Evolutionary conservation across 2,888 invertebrate species (phyloP).

Genomic region (Microplitis deprimator): DNA sequence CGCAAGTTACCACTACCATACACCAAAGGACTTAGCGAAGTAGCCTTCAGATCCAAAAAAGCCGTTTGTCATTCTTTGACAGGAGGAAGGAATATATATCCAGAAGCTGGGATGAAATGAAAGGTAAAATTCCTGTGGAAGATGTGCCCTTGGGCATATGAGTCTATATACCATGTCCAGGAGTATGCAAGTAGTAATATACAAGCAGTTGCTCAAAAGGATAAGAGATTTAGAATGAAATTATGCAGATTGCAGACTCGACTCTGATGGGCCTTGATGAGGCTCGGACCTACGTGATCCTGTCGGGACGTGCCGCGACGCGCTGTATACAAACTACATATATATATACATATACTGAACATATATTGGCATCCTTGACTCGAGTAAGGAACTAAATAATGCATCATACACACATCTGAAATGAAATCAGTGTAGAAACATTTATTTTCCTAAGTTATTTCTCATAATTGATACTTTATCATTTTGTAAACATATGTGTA

Average conservation of each 20-base stretch:
- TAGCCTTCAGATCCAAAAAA: slow-evolving; percentile 16
- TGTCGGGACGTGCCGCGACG: slow-evolving; percentile 57
- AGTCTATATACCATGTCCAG: slow-evolving; percentile 13
- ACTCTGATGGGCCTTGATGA: slow-evolving; percentile 66
- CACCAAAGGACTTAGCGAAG: neutral
- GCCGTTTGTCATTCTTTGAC: slow-evolving; percentile 30
- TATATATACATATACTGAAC: neutral
- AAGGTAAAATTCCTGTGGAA: slow-evolving; percentile 30
- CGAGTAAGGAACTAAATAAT: slow-evolving; percentile 3
- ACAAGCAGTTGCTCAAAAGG: slow-evolving; percentile 50
- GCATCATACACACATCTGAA: neutral
- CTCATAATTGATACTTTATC: neutral
- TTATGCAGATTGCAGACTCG: slow-evolving; percentile 71
- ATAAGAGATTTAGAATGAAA: slow-evolving; percentile 64
- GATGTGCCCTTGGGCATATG: slow-evolving; percentile 20
- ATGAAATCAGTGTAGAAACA: neutral
- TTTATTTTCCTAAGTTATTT: neutral
- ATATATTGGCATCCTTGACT: slow-evolving; percentile 31
- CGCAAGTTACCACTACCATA: neutral
- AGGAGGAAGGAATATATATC: slow-evolving; percentile 15
- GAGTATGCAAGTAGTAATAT: slow-evolving; percentile 14
- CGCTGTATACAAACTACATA: neutral
- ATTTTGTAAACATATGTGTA: neutral
- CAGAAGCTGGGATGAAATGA: slow-evolving; percentile 35
- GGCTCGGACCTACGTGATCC: slow-evolving; percentile 57